Evolutionary conservation across 2,888 invertebrate genomes (phyloP).

Genomic region (Athalia rosae): DNA sequence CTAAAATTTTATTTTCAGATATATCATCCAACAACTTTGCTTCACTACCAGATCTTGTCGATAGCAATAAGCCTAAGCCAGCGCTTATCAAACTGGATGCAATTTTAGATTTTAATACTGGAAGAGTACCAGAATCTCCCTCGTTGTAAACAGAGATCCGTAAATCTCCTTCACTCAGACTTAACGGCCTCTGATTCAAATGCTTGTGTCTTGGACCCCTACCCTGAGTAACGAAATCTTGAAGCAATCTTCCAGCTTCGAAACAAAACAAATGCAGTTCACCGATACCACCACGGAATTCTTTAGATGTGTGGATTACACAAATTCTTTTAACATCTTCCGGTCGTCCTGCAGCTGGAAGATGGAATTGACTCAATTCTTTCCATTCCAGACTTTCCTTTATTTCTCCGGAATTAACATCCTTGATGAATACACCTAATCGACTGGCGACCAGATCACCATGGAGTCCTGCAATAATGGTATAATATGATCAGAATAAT

Average conservation of each 20-base stretch:
- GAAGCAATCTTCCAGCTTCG: conserved; percentile 72
- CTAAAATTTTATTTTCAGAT: conserved; percentile 50
- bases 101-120: conserved; percentile 56
- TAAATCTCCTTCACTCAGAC: conserved; percentile 76
- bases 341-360: conserved; percentile 74
- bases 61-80: conserved; percentile 59
- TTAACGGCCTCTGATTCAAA: conserved; percentile 64
- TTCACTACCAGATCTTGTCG: conserved; percentile 59
- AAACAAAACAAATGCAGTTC: conserved; percentile 75
- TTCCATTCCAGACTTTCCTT: conserved; percentile 78
- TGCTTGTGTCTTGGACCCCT: conserved; percentile 66
- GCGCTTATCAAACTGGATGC: conserved; percentile 60
- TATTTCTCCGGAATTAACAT: conserved; percentile 74
- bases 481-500: no score
- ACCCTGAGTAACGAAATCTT: conserved; percentile 73
- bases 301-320: conserved; percentile 77
- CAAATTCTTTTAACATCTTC: conserved; percentile 78
- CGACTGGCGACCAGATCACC: conserved; percentile 77
- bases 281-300: conserved; percentile 76
- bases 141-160: conserved; percentile 57
- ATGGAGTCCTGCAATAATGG: conserved; percentile 73
- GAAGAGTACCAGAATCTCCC: conserved; percentile 50
- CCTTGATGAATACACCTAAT: conserved; percentile 77
- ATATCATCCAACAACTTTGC: conserved; percentile 57
- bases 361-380: conserved; percentile 77